These are phyloP conservation scores for Rhabdophis nuchalis DNA, from an alignment of 2,797 vertebrate genomes.

Conservation along the genomic window DNA sequence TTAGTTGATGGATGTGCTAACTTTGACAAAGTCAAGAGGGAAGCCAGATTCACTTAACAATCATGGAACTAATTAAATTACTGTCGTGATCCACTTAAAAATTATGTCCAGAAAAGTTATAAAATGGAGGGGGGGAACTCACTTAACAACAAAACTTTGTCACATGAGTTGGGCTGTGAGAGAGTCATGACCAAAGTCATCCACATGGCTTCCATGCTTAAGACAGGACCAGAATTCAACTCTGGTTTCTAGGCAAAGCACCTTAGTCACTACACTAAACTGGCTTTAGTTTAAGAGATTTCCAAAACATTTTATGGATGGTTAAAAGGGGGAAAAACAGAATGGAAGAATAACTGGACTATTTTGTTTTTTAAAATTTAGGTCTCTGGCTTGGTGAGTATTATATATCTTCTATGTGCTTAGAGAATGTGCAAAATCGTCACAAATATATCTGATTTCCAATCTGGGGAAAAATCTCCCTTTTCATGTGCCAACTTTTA, in stretches of 20 bases:
- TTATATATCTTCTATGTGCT: neutral
- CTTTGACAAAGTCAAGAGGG: no score
- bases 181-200: neutral
- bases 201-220: neutral
- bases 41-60: no score
- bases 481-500: neutral
- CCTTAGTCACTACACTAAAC: neutral
- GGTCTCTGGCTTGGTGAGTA: neutral
- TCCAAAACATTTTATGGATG: neutral
- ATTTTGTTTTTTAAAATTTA: neutral
- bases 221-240: no score
- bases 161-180: neutral
- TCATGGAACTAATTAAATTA: no score
- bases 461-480: neutral
- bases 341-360: neutral
- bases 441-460: no score
- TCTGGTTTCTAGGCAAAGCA: neutral
- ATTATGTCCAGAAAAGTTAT: no score
- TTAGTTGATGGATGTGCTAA: neutral
- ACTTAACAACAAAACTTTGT: neutral
- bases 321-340: neutral
- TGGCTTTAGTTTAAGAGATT: neutral
- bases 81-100: no score
- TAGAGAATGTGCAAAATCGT: neutral
- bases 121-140: no score